Base-by-base conservation (phyloP, 2,888 invertebrate species). In the Platerodrilus igneus region DNA sequence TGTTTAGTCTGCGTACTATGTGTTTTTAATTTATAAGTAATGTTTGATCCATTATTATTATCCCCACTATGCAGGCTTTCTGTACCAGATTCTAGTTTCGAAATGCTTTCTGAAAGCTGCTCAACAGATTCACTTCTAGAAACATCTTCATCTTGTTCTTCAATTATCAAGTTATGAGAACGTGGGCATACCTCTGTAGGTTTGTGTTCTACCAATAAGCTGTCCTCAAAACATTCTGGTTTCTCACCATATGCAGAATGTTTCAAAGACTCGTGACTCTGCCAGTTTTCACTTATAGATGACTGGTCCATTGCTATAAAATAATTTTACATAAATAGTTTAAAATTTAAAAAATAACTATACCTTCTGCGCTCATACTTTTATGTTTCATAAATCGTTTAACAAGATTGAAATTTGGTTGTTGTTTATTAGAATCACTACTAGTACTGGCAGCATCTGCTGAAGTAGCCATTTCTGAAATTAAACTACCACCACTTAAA, bases 351-450 rank as follows among this genome's bases (percentile, higher is more conserved):
- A 13, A 22, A 25, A 29, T 34, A 4, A 8, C 45, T 54, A 80
- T 82, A 39, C 81, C 81, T 64, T 87, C 86, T 37, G 81, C 81
- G 51, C 86, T 86, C 70, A 79, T 79, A 63, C 87, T 88, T 65
- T 88, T 88, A 62, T 90, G 90, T 66, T 90, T 89, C 76, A 91
- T 90, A 62, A 90, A 91, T 50, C 90, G 72, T 66, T 86, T 86
- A 25, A 91, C 86, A 59, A 91, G 76, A 67, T 83, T 90, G 64
- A 90, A 81, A 52, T 84, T 79, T 47, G 83, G 78, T 53, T 79
- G 75, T 30, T 58, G 58, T 25, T 44, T 47, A n/a, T 44, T 44
- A 1, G 41, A 38, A 27, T 48, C 46, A 8, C 48, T 30, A 18
- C 53, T 49, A 17, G 59, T 61, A 28, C 59, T 60, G 32, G 57